Evolutionary conservation across 1,140 invertebrate species (phyloP), one percentile per base, ranked within the genome.

Genomic region (Eufriesea mexicana): DNA sequence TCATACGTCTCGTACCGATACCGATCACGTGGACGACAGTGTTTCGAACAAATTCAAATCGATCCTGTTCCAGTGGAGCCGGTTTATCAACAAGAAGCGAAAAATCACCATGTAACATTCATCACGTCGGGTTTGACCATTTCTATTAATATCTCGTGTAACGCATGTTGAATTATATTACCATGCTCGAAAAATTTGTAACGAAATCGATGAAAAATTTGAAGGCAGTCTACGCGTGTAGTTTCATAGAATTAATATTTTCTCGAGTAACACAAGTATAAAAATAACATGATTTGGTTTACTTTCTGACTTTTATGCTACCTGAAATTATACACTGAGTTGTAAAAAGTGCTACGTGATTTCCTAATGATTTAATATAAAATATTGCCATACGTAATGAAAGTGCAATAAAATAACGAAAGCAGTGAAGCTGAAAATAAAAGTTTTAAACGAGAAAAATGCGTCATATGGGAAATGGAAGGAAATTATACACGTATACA

Each of bases 81-180:
- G 79, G 72, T 81, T 81, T 67, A 67, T 49, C 62, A 16, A 12
- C 28, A 18, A 66, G 18, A 47, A 47, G 20, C 49, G 71, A 75
- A 67, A 76, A 81, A 81, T 66, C 23, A 9, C 12, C 5, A 6
- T 8, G 2, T 47, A 47, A 81, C 62, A 67, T 81, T 81, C 51
- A 47, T 81, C 51, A 67, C 42, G 51, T 35, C 57, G n/a, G 7
- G 42, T 62, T 62, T 28, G 59, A 64, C 57, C 42, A 54, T 81
- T 75, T 81, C 79, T 81, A 81, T 81, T 81, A 81, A 81, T 76
- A 81, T 73, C 57, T 2, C 10, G 25, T 5, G 8, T 76, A 47
- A 74, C 35, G 8, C 0, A 23, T 5, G 10, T 59, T 9, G 25
- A 79, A 79, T 79, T 79, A 62, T 35, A 51, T 62, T 35, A 25